Base-by-base conservation (phyloP, 2,888 invertebrate species). In the Heliconius cydno region DNA sequence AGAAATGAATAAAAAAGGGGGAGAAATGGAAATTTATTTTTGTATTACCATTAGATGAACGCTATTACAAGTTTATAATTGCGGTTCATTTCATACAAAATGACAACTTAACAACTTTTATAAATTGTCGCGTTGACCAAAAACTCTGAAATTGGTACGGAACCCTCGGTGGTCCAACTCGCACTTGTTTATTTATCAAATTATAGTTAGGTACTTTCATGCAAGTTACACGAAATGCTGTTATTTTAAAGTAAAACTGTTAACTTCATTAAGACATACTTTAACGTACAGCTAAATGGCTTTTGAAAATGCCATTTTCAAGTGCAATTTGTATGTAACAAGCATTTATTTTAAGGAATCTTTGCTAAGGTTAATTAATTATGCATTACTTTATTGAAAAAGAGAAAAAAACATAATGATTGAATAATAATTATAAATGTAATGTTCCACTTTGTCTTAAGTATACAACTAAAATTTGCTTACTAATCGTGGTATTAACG, bases 191-290 rank as follows among this genome's bases (percentile, higher is more conserved):
- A 46, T 75, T 66, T 65, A 70, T 75, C 28, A 22, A 25, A 46
- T 63, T 22, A 57, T 19, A 25, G 30, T 57, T 19, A 60, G n/a
- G 60, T 60, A 25, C 13, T 68, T 77, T 73, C 38, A 34, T 13
- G 60, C n/a, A 60, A 73, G 70, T 28, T 46, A 70, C 41, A 70
- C 25, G 41, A 60, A 73, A 34, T 25, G 10, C 34, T 73, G 60
- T 13, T 57, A 28, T 34, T 73, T 25, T 38, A 60, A n/a, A 60
- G 34, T 60, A 60, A 73, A 60, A 57, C 60, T 73, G 22, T 57
- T 73, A 25, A 73, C 73, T 73, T 38, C n/a, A 73, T 73, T 60
- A 38, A 60, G 34, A 60, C n/a, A 57, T 34, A 38, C 60, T 73
- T 60, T 60, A 25, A 38, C 34, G n/a, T 25, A 73, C 3, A 73